Conservation (phyloP, 92 coral and sea anemone species). For the Nematostella vectensis region DNA sequence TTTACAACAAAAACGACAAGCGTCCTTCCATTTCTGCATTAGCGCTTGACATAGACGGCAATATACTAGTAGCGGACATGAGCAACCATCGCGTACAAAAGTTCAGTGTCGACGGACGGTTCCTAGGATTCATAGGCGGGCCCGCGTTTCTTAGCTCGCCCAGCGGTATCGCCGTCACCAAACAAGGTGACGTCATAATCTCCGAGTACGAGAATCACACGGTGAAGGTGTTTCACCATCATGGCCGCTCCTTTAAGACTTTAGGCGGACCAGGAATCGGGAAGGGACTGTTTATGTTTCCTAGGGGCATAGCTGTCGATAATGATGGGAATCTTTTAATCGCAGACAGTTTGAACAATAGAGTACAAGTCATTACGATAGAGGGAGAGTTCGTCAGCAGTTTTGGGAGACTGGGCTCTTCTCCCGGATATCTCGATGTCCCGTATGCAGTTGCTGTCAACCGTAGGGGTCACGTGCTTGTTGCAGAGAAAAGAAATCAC, state of each 20-base stretch:
- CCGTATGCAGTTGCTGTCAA: conserved; percentile 84
- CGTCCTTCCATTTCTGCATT: conserved; percentile 80
- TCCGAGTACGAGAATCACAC: conserved; percentile 68
- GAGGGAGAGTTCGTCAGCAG: conserved; percentile 51
- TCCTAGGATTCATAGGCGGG: conserved; percentile 81
- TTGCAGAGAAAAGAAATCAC: conserved; percentile 88
- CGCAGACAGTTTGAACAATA: conserved; percentile 80
- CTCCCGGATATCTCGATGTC: conserved; percentile 78
- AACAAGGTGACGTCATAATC: conserved; percentile 65
- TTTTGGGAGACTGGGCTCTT: conserved; percentile 90
- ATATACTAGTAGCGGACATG: conserved; percentile 62
- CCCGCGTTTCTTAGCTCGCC: conserved; percentile 70
- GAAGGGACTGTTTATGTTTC: conserved; percentile 57
- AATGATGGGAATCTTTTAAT: conserved; percentile 55
- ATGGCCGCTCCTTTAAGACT: conserved; percentile 40
- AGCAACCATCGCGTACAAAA: conserved; percentile 79
- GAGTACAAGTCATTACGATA: conserved; percentile 72
- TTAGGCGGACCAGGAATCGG: conserved; percentile 82
- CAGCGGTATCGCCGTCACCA: conserved; percentile 76
- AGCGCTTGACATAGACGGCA: conserved; percentile 60
- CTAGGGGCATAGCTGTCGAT: conserved; percentile 77
- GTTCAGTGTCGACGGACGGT: conserved; percentile 81
- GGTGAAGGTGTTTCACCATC: conserved; percentile 62
- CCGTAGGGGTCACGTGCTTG: conserved; percentile 72
- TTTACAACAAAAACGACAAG: conserved; percentile 60